phyloP scores from a whole-genome alignment of 1,140 invertebrate genomes.

The Cherax destructor region DNA sequence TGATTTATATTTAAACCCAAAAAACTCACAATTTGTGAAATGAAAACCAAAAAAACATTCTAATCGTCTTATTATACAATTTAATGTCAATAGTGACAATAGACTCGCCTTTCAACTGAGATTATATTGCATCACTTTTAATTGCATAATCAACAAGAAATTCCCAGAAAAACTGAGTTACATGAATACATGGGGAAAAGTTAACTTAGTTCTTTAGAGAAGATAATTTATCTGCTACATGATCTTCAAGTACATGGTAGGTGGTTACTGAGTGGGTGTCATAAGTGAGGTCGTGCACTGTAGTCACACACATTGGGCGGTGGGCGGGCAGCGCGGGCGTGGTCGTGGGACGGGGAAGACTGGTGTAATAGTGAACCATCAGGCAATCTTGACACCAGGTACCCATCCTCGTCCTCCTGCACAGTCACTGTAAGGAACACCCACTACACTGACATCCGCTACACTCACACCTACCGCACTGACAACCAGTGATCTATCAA shows the following conservation, averaged over 20 bases:
- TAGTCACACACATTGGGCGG: slow-evolving; percentile 54
- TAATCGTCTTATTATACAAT: too few species aligned
- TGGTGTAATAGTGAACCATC: slow-evolving; percentile 59
- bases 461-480: slow-evolving; percentile 6
- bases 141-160: too few species aligned
- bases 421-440: slow-evolving; percentile 52
- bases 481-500: too few species aligned
- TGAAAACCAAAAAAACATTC: too few species aligned
- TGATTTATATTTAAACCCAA: too few species aligned
- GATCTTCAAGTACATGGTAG: neutral
- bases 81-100: too few species aligned
- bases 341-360: slow-evolving; percentile 25
- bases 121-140: too few species aligned
- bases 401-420: slow-evolving; percentile 49
- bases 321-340: slow-evolving; percentile 23
- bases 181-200: too few species aligned
- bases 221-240: neutral
- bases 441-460: neutral
- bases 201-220: neutral
- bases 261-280: neutral
- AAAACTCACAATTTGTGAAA: too few species aligned
- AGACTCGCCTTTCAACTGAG: too few species aligned
- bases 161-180: neutral
- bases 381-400: slow-evolving; percentile 51
- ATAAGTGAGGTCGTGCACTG: neutral